Percentiles rank a stretch among this genome's conserved stretches.
These are phyloP conservation scores for Coenonympha glycerion DNA, from an alignment of 2,888 invertebrate genomes.

Conservation along the genomic window DNA sequence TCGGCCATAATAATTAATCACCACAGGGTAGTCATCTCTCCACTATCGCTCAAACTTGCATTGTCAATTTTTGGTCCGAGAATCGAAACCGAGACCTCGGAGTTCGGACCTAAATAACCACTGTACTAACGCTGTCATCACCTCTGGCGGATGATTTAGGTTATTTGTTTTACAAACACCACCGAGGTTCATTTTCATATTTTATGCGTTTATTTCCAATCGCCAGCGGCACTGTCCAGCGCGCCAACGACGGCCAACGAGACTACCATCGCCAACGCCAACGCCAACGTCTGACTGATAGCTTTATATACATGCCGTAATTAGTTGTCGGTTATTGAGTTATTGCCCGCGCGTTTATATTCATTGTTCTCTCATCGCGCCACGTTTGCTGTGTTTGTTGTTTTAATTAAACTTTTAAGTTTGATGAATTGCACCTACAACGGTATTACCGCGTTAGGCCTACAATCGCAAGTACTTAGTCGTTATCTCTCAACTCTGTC, in stretches of 20 bases:
- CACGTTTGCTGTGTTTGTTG: conserved; percentile 22
- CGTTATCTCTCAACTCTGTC: too few species aligned
- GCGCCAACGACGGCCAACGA: not conserved
- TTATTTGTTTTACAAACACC: conserved; percentile 45
- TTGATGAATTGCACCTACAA: not conserved
- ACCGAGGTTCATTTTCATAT: conserved; percentile 57
- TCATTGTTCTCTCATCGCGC: conserved; percentile 21
- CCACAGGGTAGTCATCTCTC: too few species aligned
- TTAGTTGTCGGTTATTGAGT: conserved; percentile 36
- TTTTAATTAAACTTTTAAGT: not conserved
- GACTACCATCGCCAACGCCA: too few species aligned
- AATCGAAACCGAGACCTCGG: too few species aligned
- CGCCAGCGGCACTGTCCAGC: conserved; percentile 35
- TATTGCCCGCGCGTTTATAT: conserved; percentile 26
- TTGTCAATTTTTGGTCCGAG: too few species aligned
- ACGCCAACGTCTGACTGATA: conserved; percentile 30
- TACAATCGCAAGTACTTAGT: too few species aligned
- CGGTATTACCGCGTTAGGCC: too few species aligned
- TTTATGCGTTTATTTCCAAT: conserved; percentile 59
- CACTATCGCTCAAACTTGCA: too few species aligned
- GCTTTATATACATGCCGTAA: conserved; percentile 32
- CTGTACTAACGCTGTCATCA: too few species aligned
- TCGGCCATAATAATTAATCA: too few species aligned
- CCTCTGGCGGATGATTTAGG: too few species aligned
- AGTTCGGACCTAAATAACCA: too few species aligned